Evolutionary conservation across 2,113 vertebrate species (phyloP).

Genomic region (Strix uralensis): DNA sequence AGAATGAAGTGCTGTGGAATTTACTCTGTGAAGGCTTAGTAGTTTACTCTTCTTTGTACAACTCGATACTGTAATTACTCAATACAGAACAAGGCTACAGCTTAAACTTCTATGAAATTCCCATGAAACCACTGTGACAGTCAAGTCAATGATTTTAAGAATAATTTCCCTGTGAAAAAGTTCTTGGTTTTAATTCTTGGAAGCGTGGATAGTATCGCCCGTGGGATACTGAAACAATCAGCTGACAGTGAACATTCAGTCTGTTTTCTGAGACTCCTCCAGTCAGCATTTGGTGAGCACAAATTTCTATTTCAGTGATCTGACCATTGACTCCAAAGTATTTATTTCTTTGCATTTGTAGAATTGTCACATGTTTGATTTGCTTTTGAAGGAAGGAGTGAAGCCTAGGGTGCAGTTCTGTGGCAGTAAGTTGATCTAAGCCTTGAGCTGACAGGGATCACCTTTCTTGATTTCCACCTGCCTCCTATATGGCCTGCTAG

Average conservation of each 20-base stretch:
- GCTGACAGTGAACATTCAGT: rapidly evolving
- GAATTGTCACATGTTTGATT: background rate
- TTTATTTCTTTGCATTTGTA: background rate
- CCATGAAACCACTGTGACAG: background rate
- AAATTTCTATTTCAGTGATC: background rate
- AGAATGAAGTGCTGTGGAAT: background rate
- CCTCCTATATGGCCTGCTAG: background rate
- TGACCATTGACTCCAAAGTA: background rate
- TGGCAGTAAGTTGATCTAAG: background rate
- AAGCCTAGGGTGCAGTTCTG: background rate
- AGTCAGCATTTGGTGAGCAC: background rate
- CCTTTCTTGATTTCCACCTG: background rate
- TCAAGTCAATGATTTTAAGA: background rate
- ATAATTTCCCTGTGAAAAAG: background rate
- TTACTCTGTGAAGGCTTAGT: background rate
- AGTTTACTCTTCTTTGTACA: background rate
- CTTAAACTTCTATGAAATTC: background rate
- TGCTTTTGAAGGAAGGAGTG: background rate
- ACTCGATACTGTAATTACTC: background rate
- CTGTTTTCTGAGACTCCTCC: background rate
- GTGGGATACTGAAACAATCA: background rate
- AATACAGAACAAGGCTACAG: background rate
- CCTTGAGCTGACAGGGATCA: background rate
- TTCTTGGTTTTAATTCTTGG: background rate
- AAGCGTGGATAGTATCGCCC: background rate